These are phyloP conservation scores for Anastrepha obliqua DNA, from an alignment of 1,140 invertebrate genomes.

Conservation along the genomic window DNA sequence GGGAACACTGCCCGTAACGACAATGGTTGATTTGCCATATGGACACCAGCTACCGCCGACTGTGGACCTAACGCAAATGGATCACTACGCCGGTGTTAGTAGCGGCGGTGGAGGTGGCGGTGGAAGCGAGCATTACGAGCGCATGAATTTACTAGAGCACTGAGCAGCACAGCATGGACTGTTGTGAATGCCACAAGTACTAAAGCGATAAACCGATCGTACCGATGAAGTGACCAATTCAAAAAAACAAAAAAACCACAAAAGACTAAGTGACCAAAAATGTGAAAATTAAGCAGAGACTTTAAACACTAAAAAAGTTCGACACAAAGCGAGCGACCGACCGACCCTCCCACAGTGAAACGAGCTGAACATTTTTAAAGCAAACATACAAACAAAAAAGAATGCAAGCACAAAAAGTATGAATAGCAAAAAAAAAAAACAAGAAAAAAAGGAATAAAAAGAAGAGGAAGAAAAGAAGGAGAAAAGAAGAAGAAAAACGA, in stretches of 20 bases:
- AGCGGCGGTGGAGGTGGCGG: conserved; percentile 39
- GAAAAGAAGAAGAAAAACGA: neutral
- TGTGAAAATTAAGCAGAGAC: neutral
- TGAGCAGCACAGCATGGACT: conserved; percentile 58
- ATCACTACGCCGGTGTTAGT: conserved; percentile 57
- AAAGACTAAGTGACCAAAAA: conserved; percentile 21
- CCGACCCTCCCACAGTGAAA: conserved; percentile 42
- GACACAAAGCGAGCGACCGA: conserved; percentile 33
- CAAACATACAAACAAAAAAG: neutral
- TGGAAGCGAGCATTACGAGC: conserved; percentile 62
- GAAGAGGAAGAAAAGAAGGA: neutral
- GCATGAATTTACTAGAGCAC: conserved; percentile 72
- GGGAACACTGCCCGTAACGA: conserved; percentile 39
- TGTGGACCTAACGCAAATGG: conserved; percentile 68
- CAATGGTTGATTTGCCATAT: conserved; percentile 52
- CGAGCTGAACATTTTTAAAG: neutral
- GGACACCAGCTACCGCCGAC: conserved; percentile 45
- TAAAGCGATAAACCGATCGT: conserved; percentile 15
- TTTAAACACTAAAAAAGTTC: neutral
- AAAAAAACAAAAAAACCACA: neutral
- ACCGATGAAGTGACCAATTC: neutral
- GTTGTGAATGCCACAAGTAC: neutral
- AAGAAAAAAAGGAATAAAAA: no score
- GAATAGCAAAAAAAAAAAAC: neutral
- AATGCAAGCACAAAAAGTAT: neutral